Percentiles rank a stretch among this genome's conserved stretches.
Conservation (phyloP, 2,888 invertebrate genomes). For the Buathra laborator region DNA sequence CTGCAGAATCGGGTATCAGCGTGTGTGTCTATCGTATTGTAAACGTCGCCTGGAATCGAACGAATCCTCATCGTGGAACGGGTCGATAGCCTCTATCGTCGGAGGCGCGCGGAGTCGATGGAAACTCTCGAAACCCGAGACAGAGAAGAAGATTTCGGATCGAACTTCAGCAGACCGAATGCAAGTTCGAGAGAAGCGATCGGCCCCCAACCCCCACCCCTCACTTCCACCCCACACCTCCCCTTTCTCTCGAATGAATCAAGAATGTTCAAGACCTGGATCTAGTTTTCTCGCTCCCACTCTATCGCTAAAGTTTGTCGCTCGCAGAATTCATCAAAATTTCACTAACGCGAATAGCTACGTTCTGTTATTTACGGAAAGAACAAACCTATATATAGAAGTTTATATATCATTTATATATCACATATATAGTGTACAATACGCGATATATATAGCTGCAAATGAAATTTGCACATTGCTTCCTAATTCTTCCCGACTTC, state of each 20-base stretch:
- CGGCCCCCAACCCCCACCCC: no score
- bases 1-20: neutral
- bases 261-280: constrained; percentile 3
- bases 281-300: neutral
- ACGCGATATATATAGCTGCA: neutral
- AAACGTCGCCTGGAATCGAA: constrained; percentile 23
- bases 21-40: constrained; percentile 10
- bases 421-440: neutral
- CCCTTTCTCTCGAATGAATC: constrained; percentile 3
- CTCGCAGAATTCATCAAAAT: constrained; percentile 6
- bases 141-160: constrained; percentile 12
- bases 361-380: no score
- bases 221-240: no score
- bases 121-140: neutral
- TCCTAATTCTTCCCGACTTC: neutral
- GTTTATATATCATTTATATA: neutral
- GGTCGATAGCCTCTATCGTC: constrained; percentile 1
- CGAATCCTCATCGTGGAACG: constrained; percentile 46
- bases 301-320: neutral
- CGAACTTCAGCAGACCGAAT: neutral
- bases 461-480: neutral
- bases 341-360: no score
- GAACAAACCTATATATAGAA: no score
- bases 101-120: neutral
- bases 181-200: constrained; percentile 14